A percentile compares a stretch with the other conserved stretches of the same genome.
Evolutionary conservation across 1,140 invertebrate species (phyloP).

Genomic region (Diabrotica virgifera): DNA sequence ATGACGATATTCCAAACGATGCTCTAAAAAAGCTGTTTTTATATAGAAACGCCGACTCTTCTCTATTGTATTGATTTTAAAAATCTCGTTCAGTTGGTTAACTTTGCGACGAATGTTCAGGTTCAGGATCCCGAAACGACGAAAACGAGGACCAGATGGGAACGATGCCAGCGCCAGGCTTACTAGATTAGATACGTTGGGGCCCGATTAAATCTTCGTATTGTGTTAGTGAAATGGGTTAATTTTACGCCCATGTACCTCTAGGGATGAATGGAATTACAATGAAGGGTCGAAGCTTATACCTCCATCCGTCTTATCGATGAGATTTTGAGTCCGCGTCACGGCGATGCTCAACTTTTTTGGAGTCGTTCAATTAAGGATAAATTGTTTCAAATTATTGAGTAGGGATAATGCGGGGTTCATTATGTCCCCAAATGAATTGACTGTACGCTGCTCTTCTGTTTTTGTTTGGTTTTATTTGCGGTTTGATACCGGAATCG

Average conservation of each 20-base stretch:
- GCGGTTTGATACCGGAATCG: too few relatives aligned
- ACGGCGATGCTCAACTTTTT: slow-evolving; percentile 9
- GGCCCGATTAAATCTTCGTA: slow-evolving; percentile 39
- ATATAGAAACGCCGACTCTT: too few relatives aligned
- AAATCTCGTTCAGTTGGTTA: background rate
- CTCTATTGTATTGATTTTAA: background rate
- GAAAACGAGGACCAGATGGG: slow-evolving; percentile 27
- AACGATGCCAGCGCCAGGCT: slow-evolving; percentile 22
- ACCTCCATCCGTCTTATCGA: slow-evolving; percentile 20
- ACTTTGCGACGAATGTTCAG: slow-evolving; percentile 6
- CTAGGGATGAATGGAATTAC: slow-evolving; percentile 38
- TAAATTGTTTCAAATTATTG: slow-evolving; percentile 14
- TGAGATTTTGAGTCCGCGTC: slow-evolving; percentile 20
- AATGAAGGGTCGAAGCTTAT: slow-evolving; percentile 29
- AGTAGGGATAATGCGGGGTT: background rate
- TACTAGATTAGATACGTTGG: slow-evolving; percentile 28
- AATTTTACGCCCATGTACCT: slow-evolving; percentile 42
- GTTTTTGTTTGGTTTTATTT: too few relatives aligned
- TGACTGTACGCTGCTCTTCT: too few relatives aligned
- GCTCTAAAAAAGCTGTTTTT: too few relatives aligned
- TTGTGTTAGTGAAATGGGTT: slow-evolving; percentile 42
- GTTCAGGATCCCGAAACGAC: slow-evolving; percentile 6
- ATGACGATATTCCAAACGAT: too few relatives aligned
- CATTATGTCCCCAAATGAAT: too few relatives aligned
- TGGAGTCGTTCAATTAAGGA: slow-evolving; percentile 13